phyloP scores from a whole-genome alignment of 2,113 vertebrate species.

The Hucho hucho region DNA sequence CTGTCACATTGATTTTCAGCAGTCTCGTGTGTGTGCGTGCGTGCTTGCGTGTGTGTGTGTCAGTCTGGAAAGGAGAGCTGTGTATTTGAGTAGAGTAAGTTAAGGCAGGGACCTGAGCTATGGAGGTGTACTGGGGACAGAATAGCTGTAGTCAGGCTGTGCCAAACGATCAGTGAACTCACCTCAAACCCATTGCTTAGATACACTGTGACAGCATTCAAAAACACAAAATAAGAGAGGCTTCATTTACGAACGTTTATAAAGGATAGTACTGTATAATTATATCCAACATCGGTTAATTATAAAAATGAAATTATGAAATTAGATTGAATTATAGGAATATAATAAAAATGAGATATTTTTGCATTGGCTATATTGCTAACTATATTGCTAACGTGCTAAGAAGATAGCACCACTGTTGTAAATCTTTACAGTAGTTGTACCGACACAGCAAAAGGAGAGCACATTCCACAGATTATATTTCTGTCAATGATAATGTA shows the following conservation, averaged over 20 bases:
- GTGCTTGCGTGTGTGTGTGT: constrained; percentile 24
- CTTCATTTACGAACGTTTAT: neutral
- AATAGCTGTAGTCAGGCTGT: neutral
- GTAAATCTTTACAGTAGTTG: neutral
- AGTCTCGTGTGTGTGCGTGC: constrained; percentile 34
- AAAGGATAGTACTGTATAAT: neutral
- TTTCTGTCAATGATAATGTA: constrained; percentile 40
- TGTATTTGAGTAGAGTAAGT: constrained; percentile 6
- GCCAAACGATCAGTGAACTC: neutral
- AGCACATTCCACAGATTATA: neutral
- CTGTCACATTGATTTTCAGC: constrained; percentile 73
- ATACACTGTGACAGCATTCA: neutral
- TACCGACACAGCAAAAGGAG: neutral
- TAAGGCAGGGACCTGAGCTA: constrained; percentile 29
- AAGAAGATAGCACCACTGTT: neutral
- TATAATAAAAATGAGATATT: neutral
- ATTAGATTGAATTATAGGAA: neutral
- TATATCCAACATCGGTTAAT: neutral
- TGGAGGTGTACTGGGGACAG: constrained; percentile 28
- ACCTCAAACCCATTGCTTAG: too few relatives aligned
- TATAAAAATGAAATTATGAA: neutral
- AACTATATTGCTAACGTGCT: neutral
- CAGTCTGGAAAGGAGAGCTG: neutral
- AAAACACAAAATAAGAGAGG: neutral
- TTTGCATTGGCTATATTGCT: neutral